A percentile compares a stretch with the other conserved stretches of the same genome.
phyloP scores from a whole-genome alignment of 1,140 invertebrate species.

The Euglossa dilemma region DNA sequence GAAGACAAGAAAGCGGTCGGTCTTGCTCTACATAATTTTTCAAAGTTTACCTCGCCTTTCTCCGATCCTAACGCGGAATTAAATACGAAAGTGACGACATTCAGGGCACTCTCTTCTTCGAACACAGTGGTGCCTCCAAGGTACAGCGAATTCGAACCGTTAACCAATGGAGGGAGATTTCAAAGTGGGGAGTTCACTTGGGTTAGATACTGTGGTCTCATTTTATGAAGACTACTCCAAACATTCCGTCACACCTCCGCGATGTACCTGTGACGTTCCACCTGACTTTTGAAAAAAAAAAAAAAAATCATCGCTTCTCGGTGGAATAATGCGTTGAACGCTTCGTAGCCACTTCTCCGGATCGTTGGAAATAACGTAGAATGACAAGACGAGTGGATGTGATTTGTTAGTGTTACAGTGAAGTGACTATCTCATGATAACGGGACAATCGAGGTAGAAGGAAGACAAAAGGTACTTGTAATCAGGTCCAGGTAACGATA shows the following conservation, averaged over 20 bases:
- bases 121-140: neutral
- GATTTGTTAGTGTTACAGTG: neutral
- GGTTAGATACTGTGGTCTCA: neutral
- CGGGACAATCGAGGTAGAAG: neutral
- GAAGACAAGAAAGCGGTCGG: too few species aligned
- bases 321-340: too few species aligned
- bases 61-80: too few species aligned
- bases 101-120: neutral
- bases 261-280: too few species aligned
- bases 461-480: neutral
- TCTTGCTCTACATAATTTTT: neutral
- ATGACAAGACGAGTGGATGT: neutral
- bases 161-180: slow-evolving; percentile 25
- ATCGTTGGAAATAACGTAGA: neutral
- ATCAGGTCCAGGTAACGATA: neutral
- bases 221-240: slow-evolving; percentile 6
- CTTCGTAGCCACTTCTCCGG: too few species aligned
- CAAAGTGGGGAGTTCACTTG: slow-evolving; percentile 5
- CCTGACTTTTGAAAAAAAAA: neutral
- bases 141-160: slow-evolving; percentile 7
- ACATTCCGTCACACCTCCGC: neutral
- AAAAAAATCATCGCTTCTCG: neutral
- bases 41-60: neutral
- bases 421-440: neutral
- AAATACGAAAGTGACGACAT: neutral